These are phyloP conservation scores for Castor canadensis DNA, from an alignment of 2,113 vertebrate species.

Conservation along the genomic window DNA sequence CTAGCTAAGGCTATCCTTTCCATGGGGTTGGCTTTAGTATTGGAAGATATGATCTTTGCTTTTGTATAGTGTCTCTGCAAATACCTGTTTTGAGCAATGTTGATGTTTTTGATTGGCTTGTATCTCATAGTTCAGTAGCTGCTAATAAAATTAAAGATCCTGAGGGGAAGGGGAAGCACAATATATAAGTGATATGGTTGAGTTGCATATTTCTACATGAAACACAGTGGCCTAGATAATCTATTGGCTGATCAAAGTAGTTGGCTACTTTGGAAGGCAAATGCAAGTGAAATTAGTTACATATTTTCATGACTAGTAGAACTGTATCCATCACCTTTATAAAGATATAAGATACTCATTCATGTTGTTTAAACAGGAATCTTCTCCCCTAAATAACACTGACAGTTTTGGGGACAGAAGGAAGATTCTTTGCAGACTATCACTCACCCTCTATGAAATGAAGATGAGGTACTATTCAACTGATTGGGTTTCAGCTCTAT, in stretches of 20 bases:
- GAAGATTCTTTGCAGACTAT: background rate
- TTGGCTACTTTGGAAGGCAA: constrained; percentile 42
- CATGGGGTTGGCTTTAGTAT: too few species aligned
- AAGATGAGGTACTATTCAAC: constrained; percentile 58
- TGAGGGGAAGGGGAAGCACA: background rate
- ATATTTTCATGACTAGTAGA: constrained; percentile 25
- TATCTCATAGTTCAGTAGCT: too few species aligned
- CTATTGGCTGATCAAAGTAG: background rate
- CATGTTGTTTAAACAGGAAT: background rate
- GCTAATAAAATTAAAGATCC: too few species aligned
- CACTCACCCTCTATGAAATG: constrained; percentile 17
- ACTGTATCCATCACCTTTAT: background rate
- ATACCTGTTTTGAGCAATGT: too few species aligned
- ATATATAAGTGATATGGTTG: background rate
- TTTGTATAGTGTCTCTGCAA: too few species aligned
- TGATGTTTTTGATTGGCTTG: too few species aligned
- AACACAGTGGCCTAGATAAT: background rate
- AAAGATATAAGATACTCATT: background rate
- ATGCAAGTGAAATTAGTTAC: constrained; percentile 3
- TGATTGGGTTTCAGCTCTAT: constrained; percentile 61
- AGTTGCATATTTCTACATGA: constrained; percentile 45
- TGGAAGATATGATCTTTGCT: too few species aligned
- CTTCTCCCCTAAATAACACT: constrained; percentile 19
- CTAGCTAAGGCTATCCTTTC: too few species aligned
- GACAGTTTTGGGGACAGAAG: background rate